Evolutionary conservation across 2,888 invertebrate genomes (phyloP), one percentile per base, ranked within the genome.

Genomic region (Agelastica alni): DNA sequence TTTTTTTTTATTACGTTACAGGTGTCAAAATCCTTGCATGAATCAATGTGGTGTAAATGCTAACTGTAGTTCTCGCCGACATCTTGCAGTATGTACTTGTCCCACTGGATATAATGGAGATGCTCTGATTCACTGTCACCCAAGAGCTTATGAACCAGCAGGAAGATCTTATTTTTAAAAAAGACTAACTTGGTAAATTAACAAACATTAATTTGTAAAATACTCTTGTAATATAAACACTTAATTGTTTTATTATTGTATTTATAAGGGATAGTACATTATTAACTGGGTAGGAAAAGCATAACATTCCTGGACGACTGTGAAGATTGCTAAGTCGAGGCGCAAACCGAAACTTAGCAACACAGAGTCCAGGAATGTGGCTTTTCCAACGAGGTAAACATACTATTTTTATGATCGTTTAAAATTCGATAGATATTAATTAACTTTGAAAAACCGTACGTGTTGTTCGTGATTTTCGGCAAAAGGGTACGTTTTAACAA

Each of bases 51-150:
- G 90, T 4, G 77, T 84, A 0, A 88, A 85, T 12, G 91, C 91
- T 30, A 82, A 82, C 47, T 92, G 93, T 70, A 86, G 86, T 72
- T 84, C 88, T 0, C 81, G 89, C 52, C 80, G 86, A 20, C 91
- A 92, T 75, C 80, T 90, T 44, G 91, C 92, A 3, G 90, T 92
- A 30, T 93, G 92, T 73, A 89, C 89, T 1, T 93, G 92, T 63
- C 86, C 87, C 1, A 77, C 82, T 26, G 91, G 91, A 6, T 81
- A 80, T 59, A 77, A 81, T 30, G 85, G 85, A 7, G 82, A 85
- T 68, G 83, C 85, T 1, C 67, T 84, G 0, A 73, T 77, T 30
- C 75, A 77, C 20, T 85, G 85, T 65, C 76, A 81, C 55, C 58
- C 58, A 13, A 49, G 31, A 42, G 20, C 49, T 4, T 22, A 31